These are phyloP conservation scores for Lophotriccus pileatus DNA, from an alignment of 2,797 vertebrate species.

Conservation along the genomic window DNA sequence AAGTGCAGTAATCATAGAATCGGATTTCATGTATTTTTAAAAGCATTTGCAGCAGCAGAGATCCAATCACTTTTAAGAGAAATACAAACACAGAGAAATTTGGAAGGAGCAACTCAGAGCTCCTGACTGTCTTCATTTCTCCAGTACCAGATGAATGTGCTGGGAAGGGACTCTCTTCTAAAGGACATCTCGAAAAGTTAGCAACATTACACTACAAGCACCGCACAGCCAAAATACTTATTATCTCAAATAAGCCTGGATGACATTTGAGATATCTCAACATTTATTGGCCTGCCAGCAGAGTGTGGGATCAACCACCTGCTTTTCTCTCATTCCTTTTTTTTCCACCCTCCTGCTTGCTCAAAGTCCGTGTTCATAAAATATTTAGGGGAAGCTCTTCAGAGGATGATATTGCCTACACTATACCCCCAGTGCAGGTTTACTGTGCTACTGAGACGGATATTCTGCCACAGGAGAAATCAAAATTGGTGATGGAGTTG, in stretches of 20 bases:
- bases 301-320: conserved; percentile 19
- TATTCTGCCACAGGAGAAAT: conserved; percentile 39
- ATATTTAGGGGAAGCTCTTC: conserved; percentile 63
- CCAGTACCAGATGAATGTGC: background rate
- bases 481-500: background rate
- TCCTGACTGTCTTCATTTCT: background rate
- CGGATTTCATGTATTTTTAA: conserved; percentile 70
- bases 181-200: conserved; percentile 45
- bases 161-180: background rate
- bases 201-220: background rate
- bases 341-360: background rate
- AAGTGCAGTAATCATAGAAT: conserved; percentile 59
- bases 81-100: conserved; percentile 25
- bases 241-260: conserved; percentile 62
- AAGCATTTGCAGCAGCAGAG: conserved; percentile 50
- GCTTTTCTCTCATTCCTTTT: background rate
- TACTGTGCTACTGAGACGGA: conserved; percentile 34
- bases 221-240: background rate
- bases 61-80: conserved; percentile 43
- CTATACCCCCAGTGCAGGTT: conserved; percentile 27
- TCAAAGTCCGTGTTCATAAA: conserved; percentile 53
- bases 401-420: conserved; percentile 32
- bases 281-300: conserved; percentile 52
- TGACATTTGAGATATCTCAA: conserved; percentile 63
- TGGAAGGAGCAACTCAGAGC: background rate